Evolutionary conservation across 2,797 vertebrate genomes (phyloP), one percentile per base, ranked within the genome.

Genomic region (Remorina albescens): DNA sequence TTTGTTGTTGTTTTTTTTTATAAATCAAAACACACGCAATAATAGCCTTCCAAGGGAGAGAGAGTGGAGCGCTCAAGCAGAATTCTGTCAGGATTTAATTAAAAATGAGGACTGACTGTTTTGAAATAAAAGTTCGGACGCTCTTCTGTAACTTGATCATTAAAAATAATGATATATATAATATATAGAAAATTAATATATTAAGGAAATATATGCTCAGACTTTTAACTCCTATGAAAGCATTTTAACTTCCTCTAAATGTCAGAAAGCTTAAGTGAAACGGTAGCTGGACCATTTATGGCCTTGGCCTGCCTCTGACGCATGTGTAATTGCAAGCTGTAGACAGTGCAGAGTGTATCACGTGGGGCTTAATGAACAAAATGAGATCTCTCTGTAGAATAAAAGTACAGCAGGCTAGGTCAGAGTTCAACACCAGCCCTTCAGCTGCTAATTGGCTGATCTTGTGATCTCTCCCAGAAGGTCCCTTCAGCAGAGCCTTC

Each of bases 371-470:
- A 93, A 93, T 93, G 88, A 92, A 92, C 80, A 88, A 83, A 91
- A 91, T 70, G 82, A 90, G 78, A 85, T 81, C 78, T 88, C 87
- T 87, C 88, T 74, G 74, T 67, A 74, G 87, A 89, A 80, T 81
- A 68, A 73, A 84, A 80, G 64, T 82, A 78, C 78, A 88, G 83
- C 82, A 62, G 77, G 63, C 60, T 25, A 66, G 88, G 91, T 91
- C 86, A 87, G 65, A 91, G 92, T 82, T 93, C 81, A 90, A 71
- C 64, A 32, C 46, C 49, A 74, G 74, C 86, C 77, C 86, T 91
- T 93, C 86, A 85, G 81, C 69, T 78, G 76, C 75, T 94, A 94
- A 93, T 94, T 93, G 92, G 89, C 83, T 84, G 76, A 89, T 86
- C 74, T 85, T 89, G 86, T 83, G 83, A 91, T 90, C 84, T 84